Base-by-base conservation (phyloP, 2,888 invertebrate genomes). In the Plagodis dolabraria region DNA sequence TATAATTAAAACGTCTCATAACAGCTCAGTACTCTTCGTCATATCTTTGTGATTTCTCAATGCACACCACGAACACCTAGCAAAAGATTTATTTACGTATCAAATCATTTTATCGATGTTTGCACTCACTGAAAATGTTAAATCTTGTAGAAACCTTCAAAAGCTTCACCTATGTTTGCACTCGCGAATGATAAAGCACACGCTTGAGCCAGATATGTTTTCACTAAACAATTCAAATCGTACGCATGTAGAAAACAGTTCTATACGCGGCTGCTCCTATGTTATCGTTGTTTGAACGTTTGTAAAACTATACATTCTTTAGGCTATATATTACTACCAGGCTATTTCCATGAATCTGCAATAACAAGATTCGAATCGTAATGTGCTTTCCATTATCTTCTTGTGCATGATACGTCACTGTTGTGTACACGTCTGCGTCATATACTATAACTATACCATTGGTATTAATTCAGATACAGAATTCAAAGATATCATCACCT, bases 171-270 rank as follows among this genome's bases (percentile, higher is more conserved):
- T 10, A 74, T 82, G 79, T 85, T 85, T 83, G 79, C 81, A 82
- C 80, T 82, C 68, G 77, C 78, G 78, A 87, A 83, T 86, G 87
- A 87, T 87, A 86, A 74, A 86, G 79, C 77, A 77, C 87, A 85
- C 70, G 79, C 74, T 76, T 71, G 71, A 69, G 71, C 76, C 76
- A 77, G 78, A 78, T 74, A 71, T 80, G 77, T 81, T 85, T 82
- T 74, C 69, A 74, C 74, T 78, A 77, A 79, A 82, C 79, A 81
- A 80, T 79, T 80, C 66, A 67, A 69, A 71, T 65, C 67, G 66
- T 63, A 57, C 60, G 69, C 71, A 67, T 55, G 63, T 64, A 58
- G 67, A 63, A 61, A 74, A 73, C 71, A 74, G 74, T 75, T 77
- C 63, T 72, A 66, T 71, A 74, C 33, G 45, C 49, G 72, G 60